A percentile compares a stretch with the other conserved stretches of the same genome.
Evolutionary conservation across 2,113 vertebrate genomes (phyloP).

Genomic region (Pseudolaguvia tuberculata): DNA sequence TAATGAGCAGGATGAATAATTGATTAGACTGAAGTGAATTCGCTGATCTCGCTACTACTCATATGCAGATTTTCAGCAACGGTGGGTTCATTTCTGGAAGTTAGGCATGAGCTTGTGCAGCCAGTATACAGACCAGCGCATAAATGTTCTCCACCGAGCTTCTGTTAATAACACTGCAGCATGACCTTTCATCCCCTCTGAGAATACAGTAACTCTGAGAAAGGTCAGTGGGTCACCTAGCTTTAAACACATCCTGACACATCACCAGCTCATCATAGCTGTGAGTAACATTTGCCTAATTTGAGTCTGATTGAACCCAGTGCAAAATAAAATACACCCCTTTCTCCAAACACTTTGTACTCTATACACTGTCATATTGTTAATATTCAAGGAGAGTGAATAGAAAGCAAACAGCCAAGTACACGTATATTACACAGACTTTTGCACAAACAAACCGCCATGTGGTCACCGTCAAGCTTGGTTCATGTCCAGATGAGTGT

Average conservation of each 20-base stretch:
- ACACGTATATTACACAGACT: slow-evolving; percentile 33
- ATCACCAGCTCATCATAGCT: slow-evolving; percentile 1
- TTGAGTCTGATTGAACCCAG: not conserved
- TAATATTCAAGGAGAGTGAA: no score
- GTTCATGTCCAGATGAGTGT: slow-evolving; percentile 5
- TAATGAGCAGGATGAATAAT: slow-evolving; percentile 54
- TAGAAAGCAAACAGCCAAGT: no score
- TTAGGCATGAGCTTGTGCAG: not conserved
- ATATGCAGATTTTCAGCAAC: slow-evolving; percentile 21
- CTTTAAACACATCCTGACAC: slow-evolving; percentile 51
- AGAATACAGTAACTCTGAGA: slow-evolving; percentile 24
- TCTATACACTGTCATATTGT: not conserved
- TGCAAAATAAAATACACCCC: not conserved
- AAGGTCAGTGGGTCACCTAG: slow-evolving; percentile 51
- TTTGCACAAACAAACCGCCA: slow-evolving; percentile 6
- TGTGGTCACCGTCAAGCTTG: slow-evolving; percentile 13
- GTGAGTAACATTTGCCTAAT: not conserved
- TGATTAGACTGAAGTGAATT: slow-evolving; percentile 41
- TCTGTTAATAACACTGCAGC: slow-evolving; percentile 24
- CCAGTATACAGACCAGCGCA: not conserved
- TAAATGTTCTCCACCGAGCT: not conserved
- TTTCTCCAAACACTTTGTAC: not conserved
- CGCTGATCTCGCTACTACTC: slow-evolving; percentile 13
- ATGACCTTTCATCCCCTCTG: slow-evolving; percentile 43
- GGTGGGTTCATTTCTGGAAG: not conserved